Evolutionary conservation across 2,797 vertebrate genomes (phyloP), one percentile per base, ranked within the genome.

Genomic region (Coregonus ussuriensis): DNA sequence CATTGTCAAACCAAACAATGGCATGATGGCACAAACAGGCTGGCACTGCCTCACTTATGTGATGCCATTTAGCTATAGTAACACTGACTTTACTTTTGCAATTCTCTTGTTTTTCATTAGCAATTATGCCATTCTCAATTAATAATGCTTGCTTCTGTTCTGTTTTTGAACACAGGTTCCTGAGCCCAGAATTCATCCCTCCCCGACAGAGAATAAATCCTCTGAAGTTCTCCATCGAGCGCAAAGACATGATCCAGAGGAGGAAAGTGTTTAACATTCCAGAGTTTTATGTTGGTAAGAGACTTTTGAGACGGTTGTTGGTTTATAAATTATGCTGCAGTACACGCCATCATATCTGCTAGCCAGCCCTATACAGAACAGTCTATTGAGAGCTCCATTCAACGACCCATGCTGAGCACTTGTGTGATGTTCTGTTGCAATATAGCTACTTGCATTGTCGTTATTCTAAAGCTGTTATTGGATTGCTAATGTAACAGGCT

Each of bases 181-280:
- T 97, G 80, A 98, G 96, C 82, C 96, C 96, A 63, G 97, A 98
- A 90, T 98, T 98, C 83, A 93, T 97, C 86, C 96, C 96, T 77
- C 96, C 94, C 15, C 94, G 96, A 53, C 91, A 93, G 85, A 96
- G 96, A 85, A 96, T 89, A 18, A 71, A 92, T 74, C 93, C 95
- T 15, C 4, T 96, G 0, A 98, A 97, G 77, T 97, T 94, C 81
- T 86, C 70, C 16, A 76, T 96, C 0, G 97, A 98, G 89, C 95
- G 96, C 84, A 96, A 93, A 80, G 96, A 98, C 77, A 99, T 99
- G 98, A 85, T 96, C 68, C 91, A 93, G 81, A 95, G 96, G 83
- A 94, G 96, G 83, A 96, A 94, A 81, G 85, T 95, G 15, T 79
- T 98, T 2, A 82, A 91, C 79, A 95, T 98, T 87, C 96, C 96